These are phyloP conservation scores for Limnodromus scolopaceus DNA, from an alignment of 2,797 vertebrate species.

Conservation along the genomic window DNA sequence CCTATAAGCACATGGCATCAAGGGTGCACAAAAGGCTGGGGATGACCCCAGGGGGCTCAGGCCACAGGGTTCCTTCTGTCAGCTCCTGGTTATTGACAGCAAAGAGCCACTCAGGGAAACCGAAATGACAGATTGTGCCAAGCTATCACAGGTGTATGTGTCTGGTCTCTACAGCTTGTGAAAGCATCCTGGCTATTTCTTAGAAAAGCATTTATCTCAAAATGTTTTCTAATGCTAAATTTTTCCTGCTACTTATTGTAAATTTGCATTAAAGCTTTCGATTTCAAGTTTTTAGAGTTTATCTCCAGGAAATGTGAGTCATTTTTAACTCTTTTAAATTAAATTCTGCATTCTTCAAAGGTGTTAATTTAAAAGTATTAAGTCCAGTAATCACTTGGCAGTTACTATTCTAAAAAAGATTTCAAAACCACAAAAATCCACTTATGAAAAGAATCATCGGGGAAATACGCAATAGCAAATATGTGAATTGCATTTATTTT, in stretches of 20 bases:
- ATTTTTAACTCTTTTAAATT: neutral
- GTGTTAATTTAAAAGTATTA: neutral
- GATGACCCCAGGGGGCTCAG: neutral
- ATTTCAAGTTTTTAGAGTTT: neutral
- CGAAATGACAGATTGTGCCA: neutral
- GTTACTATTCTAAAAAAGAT: neutral
- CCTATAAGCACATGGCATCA: neutral
- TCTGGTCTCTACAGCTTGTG: neutral
- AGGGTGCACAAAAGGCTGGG: neutral
- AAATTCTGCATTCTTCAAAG: neutral
- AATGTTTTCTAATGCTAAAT: neutral
- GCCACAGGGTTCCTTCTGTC: neutral
- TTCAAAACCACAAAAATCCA: neutral
- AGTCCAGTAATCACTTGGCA: neutral
- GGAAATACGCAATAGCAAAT: neutral
- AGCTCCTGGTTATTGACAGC: neutral
- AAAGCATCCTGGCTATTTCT: neutral
- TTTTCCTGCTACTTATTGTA: neutral
- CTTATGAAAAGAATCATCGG: neutral
- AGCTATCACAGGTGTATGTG: neutral
- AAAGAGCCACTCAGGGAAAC: neutral
- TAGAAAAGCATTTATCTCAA: neutral
- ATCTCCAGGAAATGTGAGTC: neutral
- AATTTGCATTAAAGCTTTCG: neutral
- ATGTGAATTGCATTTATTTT: neutral